Evolutionary conservation across 2,888 invertebrate genomes (phyloP), one percentile per base, ranked within the genome.

Genomic region (Holacanthella duospinosa): DNA sequence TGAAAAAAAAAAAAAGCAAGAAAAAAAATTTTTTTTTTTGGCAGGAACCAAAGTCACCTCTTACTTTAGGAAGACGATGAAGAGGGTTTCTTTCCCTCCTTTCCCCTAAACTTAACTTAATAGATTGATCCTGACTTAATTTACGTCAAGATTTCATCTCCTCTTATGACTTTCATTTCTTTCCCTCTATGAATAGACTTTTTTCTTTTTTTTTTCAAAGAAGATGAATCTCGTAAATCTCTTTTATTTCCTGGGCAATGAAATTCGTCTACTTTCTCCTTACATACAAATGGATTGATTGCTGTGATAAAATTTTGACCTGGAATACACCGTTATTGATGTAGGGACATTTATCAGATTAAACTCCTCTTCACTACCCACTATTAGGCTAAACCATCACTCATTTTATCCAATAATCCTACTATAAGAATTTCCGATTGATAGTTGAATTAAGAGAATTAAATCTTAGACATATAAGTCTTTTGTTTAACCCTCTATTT

Each of bases 281-380:
- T 21, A 48, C 19, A 48, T n/a, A 48, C 12, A 29, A 57, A 28
- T 21, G 57, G 57, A 57, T 57, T 57, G 57, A 57, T 57, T 57
- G 29, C 57, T n/a, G 57, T 57, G 57, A 57, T 57, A 57, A 57
- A 57, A 27, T 57, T 28, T 48, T 48, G 48, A 48, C 48, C 48
- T 48, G 48, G 48, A 48, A 48, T 48, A 48, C 48, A 21, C 19
- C 19, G 4, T 48, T 48, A 48, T 48, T 48, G 48, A 48, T 48
- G 48, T 9, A 48, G 21, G n/a, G 21, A 36, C 48, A 48, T 48
- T 48, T 16, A 48, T 48, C 48, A 48, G 21, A 48, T 48, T 48
- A 21, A 16, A 48, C 48, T 16, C n/a, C 6, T 16, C 48, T 9
- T 9, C 48, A 4, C 48, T 9, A 48, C 21, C 48, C n/a, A 36